phyloP scores from a whole-genome alignment of 2,888 invertebrate genomes.

The Pelosia muscerda region DNA sequence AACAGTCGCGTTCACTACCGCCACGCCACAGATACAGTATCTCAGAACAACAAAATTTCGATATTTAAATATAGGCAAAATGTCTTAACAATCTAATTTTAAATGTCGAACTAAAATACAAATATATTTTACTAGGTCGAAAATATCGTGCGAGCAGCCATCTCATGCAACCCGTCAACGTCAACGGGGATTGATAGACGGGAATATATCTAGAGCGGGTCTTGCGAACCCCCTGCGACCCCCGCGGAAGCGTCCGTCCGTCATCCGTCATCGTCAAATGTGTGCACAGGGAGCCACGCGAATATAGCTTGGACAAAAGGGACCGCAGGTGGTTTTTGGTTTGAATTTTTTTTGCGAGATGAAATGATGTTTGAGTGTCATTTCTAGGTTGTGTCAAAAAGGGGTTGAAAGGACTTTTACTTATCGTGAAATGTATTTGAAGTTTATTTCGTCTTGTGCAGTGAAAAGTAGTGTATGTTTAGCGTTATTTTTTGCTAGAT shows the following conservation, averaged over 20 bases:
- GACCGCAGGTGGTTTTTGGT: conserved; percentile 40
- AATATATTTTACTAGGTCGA: conserved; percentile 43
- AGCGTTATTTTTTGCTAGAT: neutral
- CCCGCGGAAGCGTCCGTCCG: conserved; percentile 64
- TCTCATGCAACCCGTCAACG: conserved; percentile 74
- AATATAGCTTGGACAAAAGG: conserved; percentile 50
- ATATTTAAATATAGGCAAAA: neutral
- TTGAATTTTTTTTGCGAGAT: conserved; percentile 1
- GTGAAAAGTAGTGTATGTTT: neutral
- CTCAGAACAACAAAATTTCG: no score
- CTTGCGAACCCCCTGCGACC: conserved; percentile 52
- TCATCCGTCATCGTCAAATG: conserved; percentile 76
- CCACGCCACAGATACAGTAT: no score
- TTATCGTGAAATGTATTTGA: conserved; percentile 6
- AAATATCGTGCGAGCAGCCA: conserved; percentile 57
- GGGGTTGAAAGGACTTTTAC: conserved; percentile 15
- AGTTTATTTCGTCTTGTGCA: neutral
- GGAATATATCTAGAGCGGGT: conserved; percentile 73
- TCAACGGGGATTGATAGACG: conserved; percentile 74
- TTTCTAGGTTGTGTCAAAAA: conserved; percentile 25
- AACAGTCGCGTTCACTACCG: no score
- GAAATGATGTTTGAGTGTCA: conserved; percentile 29
- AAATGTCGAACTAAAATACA: conserved; percentile 41
- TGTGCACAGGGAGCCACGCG: conserved; percentile 52
- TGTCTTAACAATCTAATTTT: conserved; percentile 16